Evolutionary conservation across 2,797 vertebrate genomes (phyloP), one percentile per base, ranked within the genome.

Genomic region (Champsocephalus gunnari): DNA sequence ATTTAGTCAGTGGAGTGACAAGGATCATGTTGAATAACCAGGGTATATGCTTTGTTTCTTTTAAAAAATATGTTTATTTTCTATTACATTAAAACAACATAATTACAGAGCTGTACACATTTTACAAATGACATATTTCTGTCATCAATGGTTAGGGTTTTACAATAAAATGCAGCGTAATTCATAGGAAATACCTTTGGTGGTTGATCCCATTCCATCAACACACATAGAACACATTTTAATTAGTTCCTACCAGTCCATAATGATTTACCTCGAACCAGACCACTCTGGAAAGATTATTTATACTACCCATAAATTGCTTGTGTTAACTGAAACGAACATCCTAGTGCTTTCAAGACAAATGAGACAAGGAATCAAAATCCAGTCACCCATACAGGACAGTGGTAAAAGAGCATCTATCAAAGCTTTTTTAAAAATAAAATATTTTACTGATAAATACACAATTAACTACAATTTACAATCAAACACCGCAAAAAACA

Each of bases 61-160:
- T 94, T 94, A 92, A 93, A 92, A 95, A 95, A 94, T 93, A 95
- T 84, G 84, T 95, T 95, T 94, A 94, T 94, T 95, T 87, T 88
- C 83, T 87, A 75, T 93, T 82, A 92, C 89, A 88, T 38, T 87
- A 75, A 90, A 90, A 92, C 79, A 80, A 86, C 84, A 82, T 82
- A 87, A 90, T 91, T 84, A 91, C 87, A 93, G 82, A 92, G 85
- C 92, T 95, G 93, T 94, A 95, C 94, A 95, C 90, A 93, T 93
- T 94, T 94, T 94, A 95, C 92, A 95, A 90, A 92, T 87, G 14
- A 90, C 71, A 91, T 77, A 87, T 83, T 86, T 93, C 56, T 79
- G 72, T 66, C 76, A 72, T 86, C 63, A 88, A 79, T 71, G 60
- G 54, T 73, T 80, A 77, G 7, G 32, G 72, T 79, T 87, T 82